Percentiles rank a stretch among this genome's conserved stretches.
Evolutionary conservation across 2,113 vertebrate species (phyloP).

Genomic region (Coptodon rendalli): DNA sequence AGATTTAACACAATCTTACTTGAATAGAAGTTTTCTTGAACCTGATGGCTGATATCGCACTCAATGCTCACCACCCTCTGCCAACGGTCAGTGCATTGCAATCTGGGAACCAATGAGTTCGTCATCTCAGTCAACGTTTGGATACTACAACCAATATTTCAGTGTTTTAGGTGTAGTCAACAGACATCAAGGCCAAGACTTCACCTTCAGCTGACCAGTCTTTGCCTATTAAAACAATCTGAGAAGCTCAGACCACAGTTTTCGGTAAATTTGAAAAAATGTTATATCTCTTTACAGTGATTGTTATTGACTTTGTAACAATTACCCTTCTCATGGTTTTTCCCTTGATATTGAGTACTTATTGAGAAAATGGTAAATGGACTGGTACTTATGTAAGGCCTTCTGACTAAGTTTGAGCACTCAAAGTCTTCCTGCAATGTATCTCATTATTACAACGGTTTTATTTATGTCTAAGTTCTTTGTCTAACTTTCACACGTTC

Average conservation of each 20-base stretch:
- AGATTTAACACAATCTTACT: neutral
- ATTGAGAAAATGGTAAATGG: neutral
- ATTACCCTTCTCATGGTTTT: neutral
- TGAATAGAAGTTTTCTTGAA: neutral
- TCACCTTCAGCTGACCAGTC: neutral
- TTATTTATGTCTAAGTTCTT: neutral
- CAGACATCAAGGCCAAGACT: neutral
- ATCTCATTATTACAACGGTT: neutral
- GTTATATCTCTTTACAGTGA: neutral
- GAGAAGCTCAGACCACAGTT: neutral
- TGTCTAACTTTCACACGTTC: neutral
- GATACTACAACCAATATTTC: neutral
- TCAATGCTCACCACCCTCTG: neutral
- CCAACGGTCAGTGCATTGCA: neutral
- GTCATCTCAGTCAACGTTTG: neutral
- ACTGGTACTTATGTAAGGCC: neutral
- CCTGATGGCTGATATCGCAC: neutral
- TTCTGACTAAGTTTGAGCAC: neutral
- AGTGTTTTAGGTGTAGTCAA: neutral
- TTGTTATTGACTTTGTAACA: neutral
- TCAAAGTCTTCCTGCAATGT: neutral
- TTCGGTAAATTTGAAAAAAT: neutral
- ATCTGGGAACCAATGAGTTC: neutral
- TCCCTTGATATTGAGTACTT: neutral
- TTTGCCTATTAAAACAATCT: neutral